Evolutionary conservation across 1,140 invertebrate genomes (phyloP), one percentile per base, ranked within the genome.

Genomic region (Mizuhopecten yessoensis): DNA sequence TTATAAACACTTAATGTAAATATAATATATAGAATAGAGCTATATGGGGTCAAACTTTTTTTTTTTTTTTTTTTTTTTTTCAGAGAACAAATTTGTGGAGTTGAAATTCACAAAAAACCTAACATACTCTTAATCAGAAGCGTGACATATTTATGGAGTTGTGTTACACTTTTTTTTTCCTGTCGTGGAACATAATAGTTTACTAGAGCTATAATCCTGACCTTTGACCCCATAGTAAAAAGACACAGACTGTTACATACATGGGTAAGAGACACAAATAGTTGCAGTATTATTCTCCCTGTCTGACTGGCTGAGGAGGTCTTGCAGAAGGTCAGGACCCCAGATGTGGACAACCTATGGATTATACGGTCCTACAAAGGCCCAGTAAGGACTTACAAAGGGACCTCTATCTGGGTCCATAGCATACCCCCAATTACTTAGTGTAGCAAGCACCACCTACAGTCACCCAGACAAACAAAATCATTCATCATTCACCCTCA

Each of bases 401-500:
- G 57, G n/a, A 75, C 23, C 57, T 75, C 57, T 75, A 75, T 75
- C 11, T 3, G n/a, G 57, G 5, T 5, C 23, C 23, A 75, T 5
- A 75, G 17, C 57, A 75, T n/a, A 29, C 57, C 57, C 57, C 57
- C 57, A 75, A 75, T 75, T 75, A 75, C 57, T 75, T n/a, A 75
- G 29, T 75, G 57, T 75, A 75, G 23, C 57, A 75, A 75, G 5
- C 23, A 29, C 7, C n/a, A 75, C n/a, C 57, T 23, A 15, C 15
- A 57, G 45, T 57, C 15, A 57, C 15, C 45, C 17, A 2, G 17
- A 75, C 57, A 75, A 75, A 75, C 57, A 75, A 75, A 29, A 29
- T 75, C 57, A 75, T 75, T 75, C 57, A 75, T 75, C 57, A 75
- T 29, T 75, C n/a, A 75, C 57, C 57, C n/a, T 75, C 57, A 11